Evolutionary conservation across 2,797 vertebrate genomes (phyloP).

Genomic region (Brotula barbata): DNA sequence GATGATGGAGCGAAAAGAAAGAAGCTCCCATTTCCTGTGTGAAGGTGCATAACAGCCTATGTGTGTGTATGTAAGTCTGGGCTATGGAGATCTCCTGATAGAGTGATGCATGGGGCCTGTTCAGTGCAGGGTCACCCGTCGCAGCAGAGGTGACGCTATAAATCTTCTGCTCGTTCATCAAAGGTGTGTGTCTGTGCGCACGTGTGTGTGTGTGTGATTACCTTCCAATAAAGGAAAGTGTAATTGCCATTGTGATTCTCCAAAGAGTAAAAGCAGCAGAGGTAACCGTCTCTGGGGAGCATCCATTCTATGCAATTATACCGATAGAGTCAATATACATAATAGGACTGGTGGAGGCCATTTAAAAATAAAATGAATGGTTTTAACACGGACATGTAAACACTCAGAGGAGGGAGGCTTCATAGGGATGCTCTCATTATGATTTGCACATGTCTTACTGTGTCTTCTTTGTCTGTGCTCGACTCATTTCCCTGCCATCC

Average conservation of each 20-base stretch:
- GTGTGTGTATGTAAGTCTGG: neutral
- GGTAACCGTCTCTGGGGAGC: slow-evolving; percentile 33
- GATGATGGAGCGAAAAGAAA: slow-evolving; percentile 9
- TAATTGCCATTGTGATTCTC: slow-evolving; percentile 43
- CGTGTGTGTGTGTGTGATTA: slow-evolving; percentile 36
- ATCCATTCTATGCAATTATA: slow-evolving; percentile 55
- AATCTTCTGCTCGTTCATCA: slow-evolving; percentile 61
- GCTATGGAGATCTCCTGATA: slow-evolving; percentile 49
- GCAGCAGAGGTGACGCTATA: slow-evolving; percentile 40
- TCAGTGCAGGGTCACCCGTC: slow-evolving; percentile 46
- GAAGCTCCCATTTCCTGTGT: slow-evolving; percentile 32
- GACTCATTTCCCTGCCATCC: slow-evolving; percentile 32
- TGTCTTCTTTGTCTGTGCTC: slow-evolving; percentile 15
- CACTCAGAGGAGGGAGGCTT: slow-evolving; percentile 23
- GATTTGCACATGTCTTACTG: neutral
- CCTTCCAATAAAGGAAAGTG: slow-evolving; percentile 30
- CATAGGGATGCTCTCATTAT: slow-evolving; percentile 35
- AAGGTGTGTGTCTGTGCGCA: slow-evolving; percentile 13
- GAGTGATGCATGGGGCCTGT: slow-evolving; percentile 61
- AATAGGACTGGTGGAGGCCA: slow-evolving; percentile 38
- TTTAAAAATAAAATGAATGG: slow-evolving; percentile 38
- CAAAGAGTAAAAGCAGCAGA: slow-evolving; percentile 37
- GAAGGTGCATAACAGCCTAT: too few relatives aligned
- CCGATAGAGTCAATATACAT: slow-evolving; percentile 50
- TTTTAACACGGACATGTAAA: slow-evolving; percentile 20